Base-by-base conservation (phyloP, 2,797 vertebrate genomes). In the Dermochelys coriacea region DNA sequence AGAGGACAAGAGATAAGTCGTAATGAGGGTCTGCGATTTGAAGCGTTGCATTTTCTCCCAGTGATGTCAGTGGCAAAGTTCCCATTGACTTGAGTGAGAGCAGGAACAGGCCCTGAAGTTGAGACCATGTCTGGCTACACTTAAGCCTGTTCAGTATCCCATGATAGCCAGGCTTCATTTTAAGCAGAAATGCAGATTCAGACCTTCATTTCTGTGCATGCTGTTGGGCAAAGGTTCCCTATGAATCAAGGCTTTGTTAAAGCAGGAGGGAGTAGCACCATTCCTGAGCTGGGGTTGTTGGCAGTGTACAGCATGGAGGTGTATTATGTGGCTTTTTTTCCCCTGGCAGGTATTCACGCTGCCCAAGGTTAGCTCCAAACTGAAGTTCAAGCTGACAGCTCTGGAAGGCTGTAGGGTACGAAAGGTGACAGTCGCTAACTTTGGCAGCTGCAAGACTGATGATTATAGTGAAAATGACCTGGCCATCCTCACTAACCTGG, bases 361-460 rank as follows among this genome's bases (percentile, higher is more conserved):
- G 93, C 99, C 99, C 11, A 99, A 99, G 97, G 99, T 99, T 88
- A 99, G 98, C 68, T 98, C 99, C 84, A 99, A 99, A 91, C 98
- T 99, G 97, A 99, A 99, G 97, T 98, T 99, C 85, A 99, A 99
- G 97, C 98, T 99, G 97, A 99, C 99, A 0, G 99, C 99, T 2
- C 92, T 99, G 77, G 99, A 99, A 89, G 99, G 99, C 90, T 99
- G 99, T 0, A 98, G 99, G n/a, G 99, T 99, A 1, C 98, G 99
- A 41, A 98, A 99, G 89, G 98, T 99, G 23, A 98, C 98, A 0
- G 98, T 99, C 31, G 99, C 99, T n/a, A 99, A 98, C 98, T 99
- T 99, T 1, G 97, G 98, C 95, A 99, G 99, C 98, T 99, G 96
- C 88, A 98, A 98, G n/a, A 98, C 98, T 0, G 99, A 99, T 1